Percentiles rank a stretch among this genome's conserved stretches.
Conservation (phyloP, 2,888 invertebrate species). For the Synanthedon vespiformis region DNA sequence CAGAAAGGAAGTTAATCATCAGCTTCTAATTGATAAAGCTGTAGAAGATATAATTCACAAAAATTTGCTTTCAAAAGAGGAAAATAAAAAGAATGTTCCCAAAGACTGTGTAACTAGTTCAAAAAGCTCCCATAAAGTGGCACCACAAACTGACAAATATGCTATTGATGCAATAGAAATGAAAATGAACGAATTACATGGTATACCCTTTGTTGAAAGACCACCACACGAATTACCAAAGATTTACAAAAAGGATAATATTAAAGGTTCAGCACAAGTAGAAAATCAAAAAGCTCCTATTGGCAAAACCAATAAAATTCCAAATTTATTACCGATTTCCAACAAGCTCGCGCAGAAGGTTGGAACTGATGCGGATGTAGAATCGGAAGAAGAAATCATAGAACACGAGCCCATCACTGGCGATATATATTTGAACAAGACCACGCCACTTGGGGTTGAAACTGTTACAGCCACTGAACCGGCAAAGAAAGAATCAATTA, state of each 20-base stretch:
- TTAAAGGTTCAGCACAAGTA: slow-evolving; percentile 20
- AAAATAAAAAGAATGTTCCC: slow-evolving; percentile 14
- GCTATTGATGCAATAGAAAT: slow-evolving; percentile 52
- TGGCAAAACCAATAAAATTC: slow-evolving; percentile 25
- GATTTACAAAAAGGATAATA: slow-evolving; percentile 19
- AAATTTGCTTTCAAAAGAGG: slow-evolving; percentile 30
- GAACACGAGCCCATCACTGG: slow-evolving; percentile 36
- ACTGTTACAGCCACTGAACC: slow-evolving; percentile 12
- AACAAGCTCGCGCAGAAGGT: slow-evolving; percentile 23
- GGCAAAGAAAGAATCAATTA: slow-evolving; percentile 39
- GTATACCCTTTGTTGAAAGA: slow-evolving; percentile 49
- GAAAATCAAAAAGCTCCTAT: slow-evolving; percentile 17
- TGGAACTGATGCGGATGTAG: slow-evolving; percentile 18
- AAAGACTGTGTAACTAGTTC: slow-evolving; percentile 13
- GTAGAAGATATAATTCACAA: slow-evolving; percentile 55
- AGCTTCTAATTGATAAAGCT: slow-evolving; percentile 55
- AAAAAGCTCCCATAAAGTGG: slow-evolving; percentile 9
- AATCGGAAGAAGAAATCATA: slow-evolving; percentile 37
- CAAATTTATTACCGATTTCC: slow-evolving; percentile 28
- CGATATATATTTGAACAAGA: slow-evolving; percentile 18
- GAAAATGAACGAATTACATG: slow-evolving; percentile 63
- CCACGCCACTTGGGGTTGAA: slow-evolving; percentile 7
- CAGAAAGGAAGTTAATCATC: slow-evolving; percentile 42
- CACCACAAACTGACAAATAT: slow-evolving; percentile 13
- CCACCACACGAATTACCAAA: slow-evolving; percentile 42